Conservation (phyloP, 2,888 invertebrate species). For the Willowsia nigromaculata region DNA sequence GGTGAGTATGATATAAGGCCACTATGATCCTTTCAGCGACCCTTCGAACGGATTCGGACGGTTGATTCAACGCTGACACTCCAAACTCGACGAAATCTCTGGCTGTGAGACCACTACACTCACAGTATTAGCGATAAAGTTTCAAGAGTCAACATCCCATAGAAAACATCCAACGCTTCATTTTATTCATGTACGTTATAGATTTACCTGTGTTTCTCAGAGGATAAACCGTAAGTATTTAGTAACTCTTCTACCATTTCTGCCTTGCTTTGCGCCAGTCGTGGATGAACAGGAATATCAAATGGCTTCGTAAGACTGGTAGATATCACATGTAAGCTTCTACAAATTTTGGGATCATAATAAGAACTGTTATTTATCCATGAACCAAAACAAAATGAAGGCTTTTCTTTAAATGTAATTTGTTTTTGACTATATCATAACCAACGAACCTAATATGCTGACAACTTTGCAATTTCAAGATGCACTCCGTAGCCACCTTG, state of each 20-base stretch:
- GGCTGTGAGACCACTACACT: conserved; percentile 88
- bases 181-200: not conserved
- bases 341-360: conserved; percentile 79
- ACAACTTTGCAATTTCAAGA: conserved; percentile 86
- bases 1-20: conserved; percentile 87
- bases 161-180: too few relatives aligned
- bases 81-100: conserved; percentile 91
- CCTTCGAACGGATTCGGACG: conserved; percentile 92
- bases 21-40: conserved; percentile 92
- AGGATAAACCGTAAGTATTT: conserved; percentile 90
- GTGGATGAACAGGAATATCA: conserved; percentile 91
- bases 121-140: not conserved
- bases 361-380: not conserved
- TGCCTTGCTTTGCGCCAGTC: conserved; percentile 90
- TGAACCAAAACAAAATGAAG: not conserved
- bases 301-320: conserved; percentile 91
- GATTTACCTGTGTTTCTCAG: conserved; percentile 91
- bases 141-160: not conserved
- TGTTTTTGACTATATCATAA: too few relatives aligned
- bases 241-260: conserved; percentile 94
- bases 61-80: conserved; percentile 92
- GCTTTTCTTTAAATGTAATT: not conserved
- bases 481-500: conserved; percentile 92
- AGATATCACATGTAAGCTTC: conserved; percentile 90
- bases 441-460: conserved; percentile 86